phyloP scores from a whole-genome alignment of 2,888 invertebrate genomes.

The Balanococcus diminutus region DNA sequence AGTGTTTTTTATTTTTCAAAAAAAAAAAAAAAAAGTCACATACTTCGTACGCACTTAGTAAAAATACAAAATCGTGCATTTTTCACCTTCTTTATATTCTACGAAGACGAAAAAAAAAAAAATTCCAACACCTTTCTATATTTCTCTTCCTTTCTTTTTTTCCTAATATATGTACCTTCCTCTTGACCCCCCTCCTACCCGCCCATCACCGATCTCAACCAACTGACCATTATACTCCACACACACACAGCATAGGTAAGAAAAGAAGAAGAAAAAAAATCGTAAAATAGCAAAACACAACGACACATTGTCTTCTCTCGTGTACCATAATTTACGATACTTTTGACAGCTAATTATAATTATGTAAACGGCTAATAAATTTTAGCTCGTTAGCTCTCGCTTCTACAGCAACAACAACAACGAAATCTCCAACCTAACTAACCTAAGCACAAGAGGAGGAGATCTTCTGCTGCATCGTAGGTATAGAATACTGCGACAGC shows the following conservation, averaged over 20 bases:
- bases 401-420: neutral
- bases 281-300: neutral
- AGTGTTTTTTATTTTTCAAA: no score
- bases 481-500: neutral
- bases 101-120: neutral
- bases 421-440: no score
- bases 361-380: conserved; percentile 33
- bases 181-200: neutral
- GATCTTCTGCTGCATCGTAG: no score
- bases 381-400: conserved; percentile 20
- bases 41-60: neutral
- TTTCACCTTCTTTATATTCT: neutral
- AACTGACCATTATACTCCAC: neutral
- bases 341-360: conserved; percentile 42
- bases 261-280: neutral
- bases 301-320: neutral
- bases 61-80: neutral
- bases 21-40: neutral
- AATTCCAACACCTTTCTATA: neutral
- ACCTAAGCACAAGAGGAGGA: neutral
- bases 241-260: no score
- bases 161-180: no score
- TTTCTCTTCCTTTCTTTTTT: neutral
- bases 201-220: neutral
- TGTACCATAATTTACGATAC: conserved; percentile 28